phyloP scores from a whole-genome alignment of 2,888 invertebrate genomes.

The Eupithecia abbreviata region DNA sequence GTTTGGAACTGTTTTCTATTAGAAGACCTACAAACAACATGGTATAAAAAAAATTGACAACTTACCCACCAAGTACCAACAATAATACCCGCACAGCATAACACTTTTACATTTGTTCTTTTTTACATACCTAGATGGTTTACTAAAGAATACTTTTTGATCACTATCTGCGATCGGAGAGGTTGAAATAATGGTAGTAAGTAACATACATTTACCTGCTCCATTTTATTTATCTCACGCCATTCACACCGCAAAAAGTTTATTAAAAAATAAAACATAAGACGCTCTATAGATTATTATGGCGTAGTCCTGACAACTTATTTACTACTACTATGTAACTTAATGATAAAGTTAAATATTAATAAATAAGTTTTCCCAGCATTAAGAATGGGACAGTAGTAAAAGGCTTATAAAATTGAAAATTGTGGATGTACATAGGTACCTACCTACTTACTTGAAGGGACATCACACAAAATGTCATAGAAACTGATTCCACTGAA shows the following conservation, averaged over 20 bases:
- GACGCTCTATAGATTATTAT: neutral
- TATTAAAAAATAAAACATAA: conserved; percentile 24
- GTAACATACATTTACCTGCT: conserved; percentile 15
- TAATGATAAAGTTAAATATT: neutral
- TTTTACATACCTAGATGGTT: conserved; percentile 53
- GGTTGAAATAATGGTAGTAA: conserved; percentile 36
- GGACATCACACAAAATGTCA: neutral
- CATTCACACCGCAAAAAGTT: conserved; percentile 36
- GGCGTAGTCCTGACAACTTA: neutral
- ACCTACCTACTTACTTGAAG: neutral
- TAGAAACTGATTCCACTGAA: neutral
- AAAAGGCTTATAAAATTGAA: neutral
- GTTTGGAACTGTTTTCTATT: too few relatives aligned
- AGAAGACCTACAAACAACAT: too few relatives aligned
- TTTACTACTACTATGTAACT: neutral
- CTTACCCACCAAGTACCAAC: neutral
- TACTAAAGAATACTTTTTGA: conserved; percentile 52
- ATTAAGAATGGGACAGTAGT: neutral
- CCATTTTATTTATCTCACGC: conserved; percentile 44
- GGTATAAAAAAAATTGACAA: too few relatives aligned
- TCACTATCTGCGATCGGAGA: conserved; percentile 46
- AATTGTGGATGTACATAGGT: neutral
- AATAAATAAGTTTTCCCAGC: neutral
- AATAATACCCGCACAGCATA: conserved; percentile 39
- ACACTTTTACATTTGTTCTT: conserved; percentile 51